Conservation (phyloP, 1,140 invertebrate species). For the Wasmannia auropunctata region DNA sequence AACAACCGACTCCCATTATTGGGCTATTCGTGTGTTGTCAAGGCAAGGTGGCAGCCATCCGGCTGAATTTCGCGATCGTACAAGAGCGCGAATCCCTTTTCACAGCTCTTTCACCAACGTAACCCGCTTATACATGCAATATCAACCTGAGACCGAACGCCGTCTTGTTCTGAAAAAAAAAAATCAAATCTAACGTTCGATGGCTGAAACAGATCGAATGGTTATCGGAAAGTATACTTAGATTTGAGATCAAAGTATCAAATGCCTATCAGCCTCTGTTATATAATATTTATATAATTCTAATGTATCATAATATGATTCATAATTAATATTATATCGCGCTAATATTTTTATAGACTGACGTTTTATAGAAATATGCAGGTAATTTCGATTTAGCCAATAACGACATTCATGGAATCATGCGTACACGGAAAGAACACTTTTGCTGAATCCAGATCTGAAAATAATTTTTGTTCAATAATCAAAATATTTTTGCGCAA, state of each 20-base stretch:
- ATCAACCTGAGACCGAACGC: neutral
- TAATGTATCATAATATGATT: neutral
- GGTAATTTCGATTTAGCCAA: neutral
- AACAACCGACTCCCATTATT: slow-evolving; percentile 71
- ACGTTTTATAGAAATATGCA: neutral
- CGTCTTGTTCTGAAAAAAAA: slow-evolving; percentile 6
- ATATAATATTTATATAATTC: neutral
- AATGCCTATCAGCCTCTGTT: neutral
- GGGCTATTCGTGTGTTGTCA: slow-evolving; percentile 41
- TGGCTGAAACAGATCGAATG: neutral
- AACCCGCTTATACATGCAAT: neutral
- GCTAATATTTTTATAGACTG: neutral
- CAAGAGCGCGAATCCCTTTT: slow-evolving; percentile 4
- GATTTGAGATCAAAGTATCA: neutral
- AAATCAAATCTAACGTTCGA: slow-evolving; percentile 4
- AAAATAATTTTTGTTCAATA: too few relatives aligned
- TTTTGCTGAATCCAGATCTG: too few relatives aligned
- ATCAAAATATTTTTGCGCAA: too few relatives aligned
- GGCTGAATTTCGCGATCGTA: neutral
- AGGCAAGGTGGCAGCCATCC: neutral
- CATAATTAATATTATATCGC: neutral
- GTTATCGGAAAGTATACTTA: neutral
- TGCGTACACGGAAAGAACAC: too few relatives aligned
- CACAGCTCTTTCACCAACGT: neutral
- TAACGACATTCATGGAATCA: neutral